Evolutionary conservation across 2,797 vertebrate genomes (phyloP).

Genomic region (Epinephelus coioides): DNA sequence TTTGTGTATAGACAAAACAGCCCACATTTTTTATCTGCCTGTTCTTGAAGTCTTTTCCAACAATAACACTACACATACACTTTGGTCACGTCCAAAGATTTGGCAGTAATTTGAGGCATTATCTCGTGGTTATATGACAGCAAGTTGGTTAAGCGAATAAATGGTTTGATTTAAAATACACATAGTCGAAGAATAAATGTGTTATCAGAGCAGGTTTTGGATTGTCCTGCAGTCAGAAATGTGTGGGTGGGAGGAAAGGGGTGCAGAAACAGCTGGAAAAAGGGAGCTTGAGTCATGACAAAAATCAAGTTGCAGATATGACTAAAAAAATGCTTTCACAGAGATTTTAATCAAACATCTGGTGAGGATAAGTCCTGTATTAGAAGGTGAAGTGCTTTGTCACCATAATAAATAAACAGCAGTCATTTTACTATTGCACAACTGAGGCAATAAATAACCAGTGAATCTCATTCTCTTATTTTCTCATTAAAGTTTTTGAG

Average conservation of each 20-base stretch:
- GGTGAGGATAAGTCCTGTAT: neutral
- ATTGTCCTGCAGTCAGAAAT: conserved; percentile 29
- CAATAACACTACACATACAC: conserved; percentile 1
- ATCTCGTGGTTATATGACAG: conserved; percentile 10
- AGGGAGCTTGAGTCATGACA: conserved; percentile 31
- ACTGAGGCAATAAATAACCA: neutral
- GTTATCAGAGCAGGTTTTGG: conserved; percentile 40
- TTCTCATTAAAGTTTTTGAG: conserved; percentile 10
- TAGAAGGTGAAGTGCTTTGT: conserved; percentile 11
- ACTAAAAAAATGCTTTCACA: conserved; percentile 17
- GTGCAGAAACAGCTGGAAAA: conserved; percentile 57
- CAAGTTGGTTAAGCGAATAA: conserved; percentile 13
- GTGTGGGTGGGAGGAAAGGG: conserved; percentile 52
- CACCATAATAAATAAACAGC: conserved; percentile 4
- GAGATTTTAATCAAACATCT: conserved; percentile 32
- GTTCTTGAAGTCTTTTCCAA: conserved; percentile 26
- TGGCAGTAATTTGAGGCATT: conserved; percentile 7
- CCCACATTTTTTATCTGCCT: conserved; percentile 2
- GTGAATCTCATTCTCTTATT: neutral
- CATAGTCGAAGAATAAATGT: conserved; percentile 1
- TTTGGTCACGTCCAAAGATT: conserved; percentile 23
- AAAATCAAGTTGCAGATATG: conserved; percentile 25
- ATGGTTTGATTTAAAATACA: conserved; percentile 25
- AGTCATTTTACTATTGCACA: neutral
- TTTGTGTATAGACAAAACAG: conserved; percentile 7